Percentiles rank a stretch among this genome's conserved stretches.
These are phyloP conservation scores for Ryuthela nishihirai DNA, from an alignment of 2,888 invertebrate species.

Conservation along the genomic window DNA sequence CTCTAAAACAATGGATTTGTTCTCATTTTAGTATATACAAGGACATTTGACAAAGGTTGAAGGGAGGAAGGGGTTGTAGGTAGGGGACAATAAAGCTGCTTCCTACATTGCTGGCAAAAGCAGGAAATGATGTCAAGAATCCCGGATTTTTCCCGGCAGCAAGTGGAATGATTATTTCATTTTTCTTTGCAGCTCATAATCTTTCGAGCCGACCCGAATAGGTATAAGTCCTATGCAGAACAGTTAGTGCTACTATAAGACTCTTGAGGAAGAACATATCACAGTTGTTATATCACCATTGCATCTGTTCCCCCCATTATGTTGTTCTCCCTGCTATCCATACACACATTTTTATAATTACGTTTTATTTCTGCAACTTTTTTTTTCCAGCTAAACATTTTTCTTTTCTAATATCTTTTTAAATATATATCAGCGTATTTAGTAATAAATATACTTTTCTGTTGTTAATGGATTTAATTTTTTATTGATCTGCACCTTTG, in stretches of 20 bases:
- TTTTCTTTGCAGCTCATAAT: constrained; percentile 12
- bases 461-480: too few species aligned
- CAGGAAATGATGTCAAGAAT: constrained; percentile 22
- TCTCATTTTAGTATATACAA: constrained; percentile 8
- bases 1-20: constrained; percentile 32
- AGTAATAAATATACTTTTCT: too few species aligned
- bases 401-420: too few species aligned
- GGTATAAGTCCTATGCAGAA: constrained; percentile 22
- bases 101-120: constrained; percentile 12
- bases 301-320: constrained; percentile 35
- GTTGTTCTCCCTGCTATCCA: constrained; percentile 32
- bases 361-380: too few species aligned
- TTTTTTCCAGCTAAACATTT: too few species aligned
- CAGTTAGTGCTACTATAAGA: constrained; percentile 36
- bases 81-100: constrained; percentile 20
- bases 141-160: constrained; percentile 20
- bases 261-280: constrained; percentile 40
- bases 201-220: constrained; percentile 12
- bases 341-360: constrained; percentile 26
- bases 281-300: constrained; percentile 41
- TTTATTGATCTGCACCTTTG: too few species aligned
- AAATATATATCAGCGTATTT: too few species aligned
- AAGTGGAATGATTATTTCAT: constrained; percentile 29
- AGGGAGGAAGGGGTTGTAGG: neutral
- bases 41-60: neutral